Conservation (phyloP, 2,888 invertebrate genomes). For the Sepioteuthis lessoniana region DNA sequence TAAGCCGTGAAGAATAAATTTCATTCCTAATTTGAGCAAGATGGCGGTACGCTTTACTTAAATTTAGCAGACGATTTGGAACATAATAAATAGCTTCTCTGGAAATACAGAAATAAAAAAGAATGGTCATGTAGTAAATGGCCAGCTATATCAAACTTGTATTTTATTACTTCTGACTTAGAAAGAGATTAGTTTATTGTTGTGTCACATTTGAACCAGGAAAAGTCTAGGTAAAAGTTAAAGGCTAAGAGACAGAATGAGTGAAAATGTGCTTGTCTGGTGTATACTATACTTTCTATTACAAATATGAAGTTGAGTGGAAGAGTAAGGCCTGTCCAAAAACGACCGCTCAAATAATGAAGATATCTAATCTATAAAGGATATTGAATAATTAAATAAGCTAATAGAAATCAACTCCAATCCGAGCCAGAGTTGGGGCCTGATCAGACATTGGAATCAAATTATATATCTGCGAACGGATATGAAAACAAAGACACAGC, state of each 20-base stretch:
- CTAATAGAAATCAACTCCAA: conserved; percentile 4
- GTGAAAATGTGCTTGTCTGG: neutral
- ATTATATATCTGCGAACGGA: conserved; percentile 1
- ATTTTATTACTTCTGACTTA: neutral
- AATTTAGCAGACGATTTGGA: neutral
- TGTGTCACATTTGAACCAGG: neutral
- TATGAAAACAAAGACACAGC: conserved; percentile 6
- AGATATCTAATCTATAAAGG: neutral
- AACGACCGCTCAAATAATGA: neutral
- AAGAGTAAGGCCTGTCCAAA: neutral
- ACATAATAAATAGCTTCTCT: neutral
- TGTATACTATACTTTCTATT: no score
- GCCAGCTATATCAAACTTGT: neutral
- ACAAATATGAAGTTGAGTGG: neutral
- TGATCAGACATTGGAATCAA: neutral
- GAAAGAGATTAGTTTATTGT: neutral
- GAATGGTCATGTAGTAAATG: neutral
- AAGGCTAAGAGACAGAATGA: neutral
- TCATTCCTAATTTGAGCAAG: neutral
- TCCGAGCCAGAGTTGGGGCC: neutral
- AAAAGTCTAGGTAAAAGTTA: neutral
- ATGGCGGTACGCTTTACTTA: neutral
- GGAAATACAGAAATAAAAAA: neutral
- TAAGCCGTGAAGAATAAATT: no score
- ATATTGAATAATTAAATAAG: conserved; percentile 4